These are phyloP conservation scores for Thamnaconus septentrionalis DNA, from an alignment of 2,113 vertebrate genomes.

Conservation along the genomic window DNA sequence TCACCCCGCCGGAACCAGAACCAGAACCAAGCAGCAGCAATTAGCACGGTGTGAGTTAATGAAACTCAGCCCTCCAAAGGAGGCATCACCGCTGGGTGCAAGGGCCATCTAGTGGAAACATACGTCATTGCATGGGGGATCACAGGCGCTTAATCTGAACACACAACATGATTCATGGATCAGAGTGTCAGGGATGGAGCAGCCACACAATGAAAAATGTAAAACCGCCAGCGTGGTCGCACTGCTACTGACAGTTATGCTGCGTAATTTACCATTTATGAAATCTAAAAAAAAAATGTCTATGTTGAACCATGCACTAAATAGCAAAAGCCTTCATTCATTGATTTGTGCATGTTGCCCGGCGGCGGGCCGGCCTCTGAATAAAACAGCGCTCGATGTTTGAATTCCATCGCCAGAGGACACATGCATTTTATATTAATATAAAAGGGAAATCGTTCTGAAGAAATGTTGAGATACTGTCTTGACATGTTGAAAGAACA, in stretches of 20 bases:
- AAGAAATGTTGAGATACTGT: not conserved
- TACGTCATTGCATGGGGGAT: slow-evolving; percentile 50
- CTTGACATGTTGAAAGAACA: too few species aligned
- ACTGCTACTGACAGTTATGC: not conserved
- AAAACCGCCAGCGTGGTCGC: too few species aligned
- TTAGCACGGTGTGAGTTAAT: slow-evolving; percentile 31
- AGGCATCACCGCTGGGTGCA: slow-evolving; percentile 55
- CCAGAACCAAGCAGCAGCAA: slow-evolving; percentile 4
- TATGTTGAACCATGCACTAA: too few species aligned
- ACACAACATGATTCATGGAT: too few species aligned
- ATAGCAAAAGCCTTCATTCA: not conserved
- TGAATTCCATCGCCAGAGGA: slow-evolving; percentile 1
- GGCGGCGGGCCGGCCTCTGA: not conserved
- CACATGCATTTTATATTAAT: slow-evolving; percentile 8
- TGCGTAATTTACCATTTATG: not conserved
- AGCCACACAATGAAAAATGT: too few species aligned
- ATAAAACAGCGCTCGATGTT: slow-evolving; percentile 23
- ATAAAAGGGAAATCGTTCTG: slow-evolving; percentile 5
- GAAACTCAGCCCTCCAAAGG: slow-evolving; percentile 29
- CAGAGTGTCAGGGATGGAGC: too few species aligned
- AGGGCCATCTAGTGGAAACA: slow-evolving; percentile 76
- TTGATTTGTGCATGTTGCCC: not conserved
- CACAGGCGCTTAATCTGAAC: too few species aligned
- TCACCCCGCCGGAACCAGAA: too few species aligned
- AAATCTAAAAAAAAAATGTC: not conserved